These are phyloP conservation scores for Anhinga anhinga DNA, from an alignment of 2,113 vertebrate species.

Conservation along the genomic window DNA sequence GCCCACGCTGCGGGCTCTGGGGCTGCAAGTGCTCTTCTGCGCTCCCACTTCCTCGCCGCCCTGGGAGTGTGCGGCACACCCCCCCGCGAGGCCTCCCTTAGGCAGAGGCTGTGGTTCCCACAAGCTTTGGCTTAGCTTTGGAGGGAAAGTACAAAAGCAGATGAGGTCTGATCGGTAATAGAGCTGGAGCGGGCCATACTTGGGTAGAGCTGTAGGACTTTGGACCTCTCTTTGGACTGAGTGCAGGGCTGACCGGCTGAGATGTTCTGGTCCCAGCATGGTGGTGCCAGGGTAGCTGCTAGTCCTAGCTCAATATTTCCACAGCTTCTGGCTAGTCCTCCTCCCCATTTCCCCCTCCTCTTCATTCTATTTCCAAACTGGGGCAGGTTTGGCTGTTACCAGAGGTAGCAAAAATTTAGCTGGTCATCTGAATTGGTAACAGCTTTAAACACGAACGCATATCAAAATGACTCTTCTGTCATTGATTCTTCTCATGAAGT, in stretches of 20 bases:
- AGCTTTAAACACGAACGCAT: not conserved
- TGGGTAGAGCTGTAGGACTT: not conserved
- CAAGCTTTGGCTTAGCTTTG: not conserved
- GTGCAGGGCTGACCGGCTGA: not conserved
- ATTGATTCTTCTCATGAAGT: not conserved
- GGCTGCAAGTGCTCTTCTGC: not conserved
- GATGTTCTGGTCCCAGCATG: not conserved
- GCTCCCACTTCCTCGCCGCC: not conserved
- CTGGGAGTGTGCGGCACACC: fast-evolving
- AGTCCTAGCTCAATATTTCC: not conserved
- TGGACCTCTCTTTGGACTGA: not conserved
- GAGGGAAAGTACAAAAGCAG: not conserved
- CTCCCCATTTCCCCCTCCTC: too few species aligned
- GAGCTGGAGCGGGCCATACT: not conserved
- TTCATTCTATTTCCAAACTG: not conserved
- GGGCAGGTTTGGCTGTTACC: not conserved
- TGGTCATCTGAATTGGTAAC: not conserved
- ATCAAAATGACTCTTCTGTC: not conserved
- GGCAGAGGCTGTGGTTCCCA: not conserved
- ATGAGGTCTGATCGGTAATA: not conserved
- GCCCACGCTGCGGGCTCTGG: not conserved
- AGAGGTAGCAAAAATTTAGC: not conserved
- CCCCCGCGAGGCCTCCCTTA: not conserved
- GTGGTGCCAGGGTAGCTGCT: not conserved
- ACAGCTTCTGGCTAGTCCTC: not conserved